A percentile compares a stretch with the other conserved stretches of the same genome.
Conservation (phyloP, 1,140 invertebrate genomes). For the Venustaconcha ellipsiformis region DNA sequence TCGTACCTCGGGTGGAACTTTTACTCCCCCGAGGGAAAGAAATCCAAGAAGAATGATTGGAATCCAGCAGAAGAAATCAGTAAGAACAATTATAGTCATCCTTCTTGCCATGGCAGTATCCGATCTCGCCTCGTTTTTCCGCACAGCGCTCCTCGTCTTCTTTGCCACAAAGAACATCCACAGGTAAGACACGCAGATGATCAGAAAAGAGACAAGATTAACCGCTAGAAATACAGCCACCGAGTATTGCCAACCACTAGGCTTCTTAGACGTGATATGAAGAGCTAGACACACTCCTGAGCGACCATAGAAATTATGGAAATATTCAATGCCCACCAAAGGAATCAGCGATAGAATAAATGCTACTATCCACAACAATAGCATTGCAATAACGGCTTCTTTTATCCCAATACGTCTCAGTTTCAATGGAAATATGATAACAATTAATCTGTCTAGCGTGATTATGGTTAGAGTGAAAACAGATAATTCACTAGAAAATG, state of each 20-base stretch:
- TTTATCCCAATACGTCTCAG: constrained; percentile 66
- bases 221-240: constrained; percentile 73
- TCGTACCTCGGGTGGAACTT: constrained; percentile 70
- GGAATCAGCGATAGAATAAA: constrained; percentile 70
- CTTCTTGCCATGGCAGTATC: constrained; percentile 72
- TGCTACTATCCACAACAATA: constrained; percentile 70
- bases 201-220: constrained; percentile 72
- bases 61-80: constrained; percentile 74
- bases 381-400: constrained; percentile 70
- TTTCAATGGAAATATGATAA: constrained; percentile 73
- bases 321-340: constrained; percentile 70
- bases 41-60: constrained; percentile 73
- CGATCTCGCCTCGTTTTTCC: constrained; percentile 60
- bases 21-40: constrained; percentile 69
- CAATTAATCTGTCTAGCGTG: constrained; percentile 73
- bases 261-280: constrained; percentile 73
- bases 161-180: constrained; percentile 74
- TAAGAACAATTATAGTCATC: constrained; percentile 74
- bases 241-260: constrained; percentile 75
- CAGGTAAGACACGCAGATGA: constrained; percentile 73
- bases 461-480: constrained; percentile 77
- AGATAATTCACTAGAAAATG: constrained; percentile 77
- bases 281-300: constrained; percentile 75
- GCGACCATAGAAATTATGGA: constrained; percentile 73
- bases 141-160: constrained; percentile 69